A percentile compares a stretch with the other conserved stretches of the same genome.
Conservation (phyloP, 2,797 vertebrate species). For the Halcyon chelicuti region DNA sequence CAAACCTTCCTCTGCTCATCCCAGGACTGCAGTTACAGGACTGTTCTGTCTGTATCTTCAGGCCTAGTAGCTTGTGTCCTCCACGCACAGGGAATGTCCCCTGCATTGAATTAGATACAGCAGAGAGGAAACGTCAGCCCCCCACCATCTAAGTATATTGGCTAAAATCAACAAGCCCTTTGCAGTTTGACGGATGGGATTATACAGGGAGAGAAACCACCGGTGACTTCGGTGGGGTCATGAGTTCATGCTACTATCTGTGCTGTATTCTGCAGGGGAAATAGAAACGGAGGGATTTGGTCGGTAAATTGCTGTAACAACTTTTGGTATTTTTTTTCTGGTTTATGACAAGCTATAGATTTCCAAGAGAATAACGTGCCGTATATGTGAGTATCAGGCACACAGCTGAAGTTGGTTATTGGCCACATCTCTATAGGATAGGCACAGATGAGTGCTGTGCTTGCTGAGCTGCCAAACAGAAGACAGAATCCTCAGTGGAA, state of each 20-base stretch:
- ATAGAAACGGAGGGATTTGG: neutral
- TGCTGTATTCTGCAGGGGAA: neutral
- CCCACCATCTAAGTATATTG: too few species aligned
- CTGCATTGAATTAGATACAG: neutral
- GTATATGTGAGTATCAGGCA: neutral
- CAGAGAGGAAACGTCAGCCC: neutral
- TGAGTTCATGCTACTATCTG: neutral
- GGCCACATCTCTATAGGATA: neutral
- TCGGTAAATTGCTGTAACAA: neutral
- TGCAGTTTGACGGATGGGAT: neutral
- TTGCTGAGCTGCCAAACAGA: neutral
- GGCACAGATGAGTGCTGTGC: neutral
- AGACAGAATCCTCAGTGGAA: neutral
- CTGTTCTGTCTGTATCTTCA: neutral
- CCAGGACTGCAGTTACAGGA: neutral
- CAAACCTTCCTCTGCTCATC: neutral
- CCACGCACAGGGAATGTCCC: neutral
- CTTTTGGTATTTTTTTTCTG: neutral
- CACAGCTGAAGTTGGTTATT: neutral
- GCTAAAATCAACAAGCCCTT: neutral
- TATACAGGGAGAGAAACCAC: neutral
- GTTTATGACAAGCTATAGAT: neutral
- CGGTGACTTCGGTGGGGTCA: neutral
- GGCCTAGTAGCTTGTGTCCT: neutral
- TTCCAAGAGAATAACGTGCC: neutral